Base-by-base conservation (phyloP, 2,113 vertebrate genomes). In the Nannobrachium achirus region DNA sequence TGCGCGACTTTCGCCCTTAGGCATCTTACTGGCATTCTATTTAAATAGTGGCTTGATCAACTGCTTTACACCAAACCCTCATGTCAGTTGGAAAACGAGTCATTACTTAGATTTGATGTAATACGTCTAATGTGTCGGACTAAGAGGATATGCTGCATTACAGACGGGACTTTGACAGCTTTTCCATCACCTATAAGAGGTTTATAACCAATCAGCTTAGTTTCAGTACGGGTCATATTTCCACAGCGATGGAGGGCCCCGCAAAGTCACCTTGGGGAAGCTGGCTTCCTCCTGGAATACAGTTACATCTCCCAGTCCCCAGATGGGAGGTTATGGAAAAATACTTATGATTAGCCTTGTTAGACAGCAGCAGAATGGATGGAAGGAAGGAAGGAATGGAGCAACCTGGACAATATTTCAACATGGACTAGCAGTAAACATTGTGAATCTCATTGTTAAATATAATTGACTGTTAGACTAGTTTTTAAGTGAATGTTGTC, bases 151-250 rank as follows among this genome's bases (percentile, higher is more conserved):
- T 62, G 45, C 64, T 51, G 60, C 39, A 44, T 82, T 78, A 68
- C 6, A 14, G 40, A 25, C 25, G 7, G 55, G 44, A 45, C 50
- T 66, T 58, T 18, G 45, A 59, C 60, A 67, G 52, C 70, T 75
- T 81, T 72, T 65, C 44, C 39, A 40, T 58, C 2, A 4, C 53
- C 69, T 71, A 20, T 82, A 79, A 88, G 75, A 80, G 82, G 72
- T 81, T 88, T 85, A 81, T 20, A 70, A 20, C 4, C 60, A 81
- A 84, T 80, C 63, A 18, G 81, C 78, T 90, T 83, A 78, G 52
- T 78, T 66, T 79, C 19, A 49, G 39, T 60, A 4, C 10, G 11
- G 69, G 70, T 63, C 25, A 16, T 38, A 16, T 49, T 73, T 79
- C 59, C 39, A 48, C 49, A 3, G 19, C 63, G 44, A 39, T 11